Evolutionary conservation across 2,797 vertebrate genomes (phyloP).

Genomic region (Crypturellus tataupa): DNA sequence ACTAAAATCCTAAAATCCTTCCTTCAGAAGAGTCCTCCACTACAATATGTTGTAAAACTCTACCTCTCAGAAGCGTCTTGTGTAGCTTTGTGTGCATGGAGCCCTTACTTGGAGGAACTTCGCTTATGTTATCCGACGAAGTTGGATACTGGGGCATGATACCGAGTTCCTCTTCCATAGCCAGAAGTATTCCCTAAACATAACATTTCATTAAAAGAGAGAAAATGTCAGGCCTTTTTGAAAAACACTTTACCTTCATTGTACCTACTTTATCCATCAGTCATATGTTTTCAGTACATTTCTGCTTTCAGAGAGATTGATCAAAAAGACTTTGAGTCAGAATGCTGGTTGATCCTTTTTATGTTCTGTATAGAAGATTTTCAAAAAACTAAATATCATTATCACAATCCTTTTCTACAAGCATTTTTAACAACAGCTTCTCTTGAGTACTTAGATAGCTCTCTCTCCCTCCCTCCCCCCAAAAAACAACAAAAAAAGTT

Average conservation of each 20-base stretch:
- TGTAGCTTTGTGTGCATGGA: accelerated
- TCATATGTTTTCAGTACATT: slow-evolving; percentile 4
- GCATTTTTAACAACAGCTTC: not conserved
- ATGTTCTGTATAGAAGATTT: not conserved
- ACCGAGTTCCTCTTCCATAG: not conserved
- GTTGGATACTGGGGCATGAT: not conserved
- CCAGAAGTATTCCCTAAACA: not conserved
- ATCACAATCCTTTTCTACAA: not conserved
- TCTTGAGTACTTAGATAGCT: not conserved
- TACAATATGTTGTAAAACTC: not conserved
- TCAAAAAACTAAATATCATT: not conserved
- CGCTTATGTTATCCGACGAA: not conserved
- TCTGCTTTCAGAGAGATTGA: not conserved
- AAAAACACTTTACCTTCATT: not conserved
- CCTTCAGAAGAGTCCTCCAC: accelerated
- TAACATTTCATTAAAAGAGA: not conserved
- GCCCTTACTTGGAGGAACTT: accelerated
- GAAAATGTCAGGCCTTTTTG: not conserved
- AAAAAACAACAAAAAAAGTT: not conserved
- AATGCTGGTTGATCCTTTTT: not conserved
- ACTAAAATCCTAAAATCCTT: not conserved
- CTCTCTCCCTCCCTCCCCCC: not conserved
- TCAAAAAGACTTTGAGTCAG: not conserved
- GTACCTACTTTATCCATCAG: not conserved
- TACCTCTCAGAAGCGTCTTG: not conserved